Percentiles rank a stretch among this genome's conserved stretches.
These are phyloP conservation scores for Atherinomorus stipes DNA, from an alignment of 2,113 vertebrate species.

Conservation along the genomic window DNA sequence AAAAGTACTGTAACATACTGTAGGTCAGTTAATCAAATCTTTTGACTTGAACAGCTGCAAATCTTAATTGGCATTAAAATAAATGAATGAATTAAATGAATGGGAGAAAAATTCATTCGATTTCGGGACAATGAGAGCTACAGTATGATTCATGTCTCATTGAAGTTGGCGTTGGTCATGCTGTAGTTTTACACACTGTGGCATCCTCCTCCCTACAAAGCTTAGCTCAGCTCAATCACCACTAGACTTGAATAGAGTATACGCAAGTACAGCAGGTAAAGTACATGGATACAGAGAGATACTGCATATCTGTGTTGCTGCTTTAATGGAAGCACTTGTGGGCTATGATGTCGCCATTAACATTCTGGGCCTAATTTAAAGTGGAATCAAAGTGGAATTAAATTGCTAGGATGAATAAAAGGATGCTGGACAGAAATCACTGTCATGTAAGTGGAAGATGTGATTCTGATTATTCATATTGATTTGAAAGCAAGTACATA, in stretches of 20 bases:
- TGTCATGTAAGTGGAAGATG: constrained; percentile 62
- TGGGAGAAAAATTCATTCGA: constrained; percentile 68
- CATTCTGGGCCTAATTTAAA: constrained; percentile 52
- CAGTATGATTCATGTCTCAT: constrained; percentile 68
- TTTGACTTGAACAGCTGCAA: constrained; percentile 52
- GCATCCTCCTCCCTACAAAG: constrained; percentile 54
- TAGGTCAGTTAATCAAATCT: constrained; percentile 5
- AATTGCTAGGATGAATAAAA: constrained; percentile 38
- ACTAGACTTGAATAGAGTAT: constrained; percentile 44
- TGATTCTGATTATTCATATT: constrained; percentile 64
- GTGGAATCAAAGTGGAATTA: constrained; percentile 10
- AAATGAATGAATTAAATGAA: constrained; percentile 77
- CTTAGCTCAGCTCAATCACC: constrained; percentile 45
- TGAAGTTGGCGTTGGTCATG: constrained; percentile 56
- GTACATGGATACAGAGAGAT: constrained; percentile 10
- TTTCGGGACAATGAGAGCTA: constrained; percentile 67
- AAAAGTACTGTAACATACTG: neutral
- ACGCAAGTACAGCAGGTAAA: constrained; percentile 19
- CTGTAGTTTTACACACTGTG: constrained; percentile 66
- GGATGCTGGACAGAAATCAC: constrained; percentile 38
- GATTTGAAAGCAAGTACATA: constrained; percentile 57
- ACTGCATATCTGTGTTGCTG: constrained; percentile 4
- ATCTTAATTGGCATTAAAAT: constrained; percentile 57
- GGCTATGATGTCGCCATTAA: constrained; percentile 8
- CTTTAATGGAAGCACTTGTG: constrained; percentile 5